Percentiles rank a stretch among this genome's conserved stretches.
These are phyloP conservation scores for Salvelinus namaycush DNA, from an alignment of 2,113 vertebrate genomes.

Conservation along the genomic window DNA sequence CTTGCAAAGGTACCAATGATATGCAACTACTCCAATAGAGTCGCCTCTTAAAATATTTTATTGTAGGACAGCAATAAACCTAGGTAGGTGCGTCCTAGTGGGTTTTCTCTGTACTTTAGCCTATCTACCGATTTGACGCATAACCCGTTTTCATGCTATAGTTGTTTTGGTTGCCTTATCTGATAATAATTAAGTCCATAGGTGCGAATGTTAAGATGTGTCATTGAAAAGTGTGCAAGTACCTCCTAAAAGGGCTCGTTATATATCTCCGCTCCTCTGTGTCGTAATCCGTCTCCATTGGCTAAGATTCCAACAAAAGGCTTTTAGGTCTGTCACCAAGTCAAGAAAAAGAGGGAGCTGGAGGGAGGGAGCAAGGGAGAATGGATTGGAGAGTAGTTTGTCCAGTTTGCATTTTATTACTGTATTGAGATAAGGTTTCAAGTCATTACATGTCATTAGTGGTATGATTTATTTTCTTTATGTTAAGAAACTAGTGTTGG, in stretches of 20 bases:
- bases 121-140: conserved; percentile 60
- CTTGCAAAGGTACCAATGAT: conserved; percentile 60
- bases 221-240: conserved; percentile 81
- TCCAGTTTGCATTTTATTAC: conserved; percentile 39
- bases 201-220: conserved; percentile 72
- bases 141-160: conserved; percentile 55
- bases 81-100: conserved; percentile 54
- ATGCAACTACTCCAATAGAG: conserved; percentile 65
- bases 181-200: conserved; percentile 64
- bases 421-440: conserved; percentile 1
- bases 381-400: conserved; percentile 58
- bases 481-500: no score
- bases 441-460: neutral
- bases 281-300: conserved; percentile 96
- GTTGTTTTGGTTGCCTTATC: conserved; percentile 60
- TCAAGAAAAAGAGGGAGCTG: conserved; percentile 72
- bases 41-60: conserved; percentile 46
- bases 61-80: conserved; percentile 46
- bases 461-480: neutral
- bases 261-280: conserved; percentile 92
- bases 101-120: conserved; percentile 55
- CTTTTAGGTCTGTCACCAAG: conserved; percentile 91
- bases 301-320: conserved; percentile 95
- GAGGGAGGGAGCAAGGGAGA: conserved; percentile 61
- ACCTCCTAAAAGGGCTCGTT: conserved; percentile 83